phyloP scores from a whole-genome alignment of 2,888 invertebrate genomes.

The Nineta flava region DNA sequence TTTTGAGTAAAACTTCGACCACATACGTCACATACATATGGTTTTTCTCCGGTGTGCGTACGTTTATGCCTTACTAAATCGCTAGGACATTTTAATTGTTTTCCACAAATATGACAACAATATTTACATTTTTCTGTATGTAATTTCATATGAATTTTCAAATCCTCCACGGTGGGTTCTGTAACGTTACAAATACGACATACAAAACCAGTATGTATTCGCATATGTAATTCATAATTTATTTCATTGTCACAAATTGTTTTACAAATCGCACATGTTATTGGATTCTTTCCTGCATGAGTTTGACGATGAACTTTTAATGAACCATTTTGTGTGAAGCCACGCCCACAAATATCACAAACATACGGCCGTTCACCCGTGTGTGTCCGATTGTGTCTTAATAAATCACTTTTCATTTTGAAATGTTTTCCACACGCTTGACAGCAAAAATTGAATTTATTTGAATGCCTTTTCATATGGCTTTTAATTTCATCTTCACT shows the following conservation, averaged over 20 bases:
- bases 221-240: constrained; percentile 20
- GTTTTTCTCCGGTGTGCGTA: constrained; percentile 20
- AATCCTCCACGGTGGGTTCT: constrained; percentile 20
- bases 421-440: neutral
- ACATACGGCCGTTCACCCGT: constrained; percentile 3
- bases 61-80: constrained; percentile 21
- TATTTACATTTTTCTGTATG: constrained; percentile 17
- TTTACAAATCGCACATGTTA: constrained; percentile 14
- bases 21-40: constrained; percentile 19
- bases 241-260: constrained; percentile 17
- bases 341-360: neutral
- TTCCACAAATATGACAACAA: constrained; percentile 17
- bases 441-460: neutral
- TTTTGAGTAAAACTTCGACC: constrained; percentile 19
- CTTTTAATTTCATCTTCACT: constrained; percentile 21
- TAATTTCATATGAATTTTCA: constrained; percentile 19
- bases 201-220: constrained; percentile 21
- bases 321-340: constrained; percentile 2
- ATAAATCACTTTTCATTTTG: neutral
- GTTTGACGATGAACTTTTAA: constrained; percentile 19
- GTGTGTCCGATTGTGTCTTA: neutral
- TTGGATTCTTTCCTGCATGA: constrained; percentile 22
- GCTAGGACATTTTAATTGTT: constrained; percentile 20
- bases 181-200: constrained; percentile 22
- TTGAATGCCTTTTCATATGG: constrained; percentile 19